phyloP scores from a whole-genome alignment of 2,888 invertebrate species.

The Lasioglossum calceatum region DNA sequence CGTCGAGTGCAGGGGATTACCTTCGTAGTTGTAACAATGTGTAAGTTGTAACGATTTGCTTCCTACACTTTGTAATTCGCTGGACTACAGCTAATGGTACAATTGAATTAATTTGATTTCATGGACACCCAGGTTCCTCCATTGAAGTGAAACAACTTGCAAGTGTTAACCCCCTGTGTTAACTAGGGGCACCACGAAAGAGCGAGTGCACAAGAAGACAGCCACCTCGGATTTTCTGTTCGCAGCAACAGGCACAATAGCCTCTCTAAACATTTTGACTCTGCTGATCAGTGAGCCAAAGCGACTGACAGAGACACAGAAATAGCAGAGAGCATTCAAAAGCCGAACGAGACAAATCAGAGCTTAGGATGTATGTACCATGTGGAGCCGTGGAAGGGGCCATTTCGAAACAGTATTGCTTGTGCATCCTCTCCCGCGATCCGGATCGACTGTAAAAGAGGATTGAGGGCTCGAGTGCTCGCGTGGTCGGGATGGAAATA shows the following conservation, averaged over 20 bases:
- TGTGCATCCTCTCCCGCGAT: not conserved
- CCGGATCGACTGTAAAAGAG: not conserved
- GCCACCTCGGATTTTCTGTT: not conserved
- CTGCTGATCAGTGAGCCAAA: not conserved
- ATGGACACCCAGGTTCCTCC: no score
- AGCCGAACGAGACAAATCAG: not conserved
- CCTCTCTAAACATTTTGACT: not conserved
- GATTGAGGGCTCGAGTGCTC: not conserved
- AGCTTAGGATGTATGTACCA: not conserved
- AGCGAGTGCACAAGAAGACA: not conserved
- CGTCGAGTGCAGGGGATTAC: no score
- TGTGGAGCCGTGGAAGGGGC: not conserved
- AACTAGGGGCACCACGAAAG: no score
- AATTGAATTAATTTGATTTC: no score
- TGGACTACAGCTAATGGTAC: no score
- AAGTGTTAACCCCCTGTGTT: no score
- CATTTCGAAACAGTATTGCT: not conserved
- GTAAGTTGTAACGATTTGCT: no score
- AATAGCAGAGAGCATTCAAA: not conserved
- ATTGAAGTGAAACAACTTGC: no score
- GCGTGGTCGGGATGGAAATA: constrained; percentile 21
- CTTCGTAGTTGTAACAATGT: no score
- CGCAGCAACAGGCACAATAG: no score
- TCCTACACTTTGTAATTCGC: no score
- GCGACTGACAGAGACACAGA: not conserved